Conservation (phyloP, 2,888 invertebrate species). For the Gisinianus flammeolus region DNA sequence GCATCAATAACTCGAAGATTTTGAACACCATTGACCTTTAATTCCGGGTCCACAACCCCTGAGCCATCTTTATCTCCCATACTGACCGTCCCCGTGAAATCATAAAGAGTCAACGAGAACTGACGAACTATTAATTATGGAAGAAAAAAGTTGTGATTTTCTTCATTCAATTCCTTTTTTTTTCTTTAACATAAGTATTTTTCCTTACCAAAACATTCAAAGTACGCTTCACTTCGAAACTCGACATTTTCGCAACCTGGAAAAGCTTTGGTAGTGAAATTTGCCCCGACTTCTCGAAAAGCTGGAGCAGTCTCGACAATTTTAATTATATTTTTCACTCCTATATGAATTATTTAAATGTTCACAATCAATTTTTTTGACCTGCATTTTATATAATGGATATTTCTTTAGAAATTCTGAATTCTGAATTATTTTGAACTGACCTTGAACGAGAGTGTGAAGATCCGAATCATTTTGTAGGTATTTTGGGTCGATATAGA, state of each 20-base stretch:
- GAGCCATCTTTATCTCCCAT: constrained; percentile 23
- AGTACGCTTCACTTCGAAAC: constrained; percentile 49
- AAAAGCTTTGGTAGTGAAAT: constrained; percentile 18
- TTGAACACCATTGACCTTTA: constrained; percentile 51
- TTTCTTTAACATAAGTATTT: background rate
- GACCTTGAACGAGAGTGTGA: constrained; percentile 49
- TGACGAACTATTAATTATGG: constrained; percentile 37
- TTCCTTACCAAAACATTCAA: constrained; percentile 43
- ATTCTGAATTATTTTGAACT: background rate
- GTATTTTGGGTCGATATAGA: constrained; percentile 55
- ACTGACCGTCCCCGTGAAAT: constrained; percentile 42
- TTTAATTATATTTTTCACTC: constrained; percentile 4
- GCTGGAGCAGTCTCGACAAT: constrained; percentile 10
- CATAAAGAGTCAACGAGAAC: constrained; percentile 49
- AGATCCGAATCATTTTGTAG: constrained; percentile 51
- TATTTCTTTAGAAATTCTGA: background rate
- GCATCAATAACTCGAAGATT: constrained; percentile 48
- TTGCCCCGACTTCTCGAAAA: background rate
- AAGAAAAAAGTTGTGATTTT: background rate
- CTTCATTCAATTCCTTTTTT: no score
- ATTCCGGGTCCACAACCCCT: constrained; percentile 16
- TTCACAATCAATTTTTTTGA: background rate
- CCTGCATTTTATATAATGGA: background rate
- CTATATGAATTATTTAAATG: background rate
- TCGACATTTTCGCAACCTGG: constrained; percentile 50